phyloP scores from a whole-genome alignment of 2,888 invertebrate species.

The Mellilla xanthometata region DNA sequence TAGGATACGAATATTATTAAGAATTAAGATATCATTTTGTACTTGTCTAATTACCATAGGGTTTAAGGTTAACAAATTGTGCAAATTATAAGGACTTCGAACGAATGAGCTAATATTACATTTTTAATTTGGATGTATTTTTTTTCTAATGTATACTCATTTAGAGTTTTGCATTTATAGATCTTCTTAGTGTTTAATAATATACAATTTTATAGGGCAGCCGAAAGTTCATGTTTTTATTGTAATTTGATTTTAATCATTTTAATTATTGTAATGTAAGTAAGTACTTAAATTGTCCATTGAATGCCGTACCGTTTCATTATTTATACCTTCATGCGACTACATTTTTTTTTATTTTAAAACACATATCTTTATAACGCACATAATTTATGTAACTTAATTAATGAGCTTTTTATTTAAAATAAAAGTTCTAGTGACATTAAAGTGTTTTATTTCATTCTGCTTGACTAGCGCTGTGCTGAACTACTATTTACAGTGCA shows the following conservation, averaged over 20 bases:
- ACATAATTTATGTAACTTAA: conserved; percentile 78
- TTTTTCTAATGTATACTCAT: conserved; percentile 77
- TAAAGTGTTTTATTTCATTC: conserved; percentile 15
- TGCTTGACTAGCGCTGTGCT: no score
- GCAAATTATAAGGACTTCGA: conserved; percentile 72
- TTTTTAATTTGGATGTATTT: conserved; percentile 74
- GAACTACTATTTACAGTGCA: no score
- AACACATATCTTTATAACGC: conserved; percentile 67
- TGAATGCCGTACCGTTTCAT: conserved; percentile 62
- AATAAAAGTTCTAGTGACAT: conserved; percentile 72
- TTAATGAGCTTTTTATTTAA: conserved; percentile 75
- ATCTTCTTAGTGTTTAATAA: conserved; percentile 71
- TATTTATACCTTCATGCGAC: conserved; percentile 52
- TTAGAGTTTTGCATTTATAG: conserved; percentile 80
- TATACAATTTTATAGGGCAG: conserved; percentile 69
- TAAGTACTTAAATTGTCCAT: conserved; percentile 76
- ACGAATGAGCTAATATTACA: conserved; percentile 71
- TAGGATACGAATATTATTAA: conserved; percentile 76
- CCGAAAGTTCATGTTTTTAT: no score
- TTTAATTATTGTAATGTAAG: conserved; percentile 48
- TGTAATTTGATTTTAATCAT: conserved; percentile 43
- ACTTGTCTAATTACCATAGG: conserved; percentile 81
- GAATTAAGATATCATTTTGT: conserved; percentile 79
- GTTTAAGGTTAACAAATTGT: conserved; percentile 77
- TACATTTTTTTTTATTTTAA: conserved; percentile 50